Evolutionary conservation across 2,888 invertebrate species (phyloP).

Genomic region (Nymphalis c-album): DNA sequence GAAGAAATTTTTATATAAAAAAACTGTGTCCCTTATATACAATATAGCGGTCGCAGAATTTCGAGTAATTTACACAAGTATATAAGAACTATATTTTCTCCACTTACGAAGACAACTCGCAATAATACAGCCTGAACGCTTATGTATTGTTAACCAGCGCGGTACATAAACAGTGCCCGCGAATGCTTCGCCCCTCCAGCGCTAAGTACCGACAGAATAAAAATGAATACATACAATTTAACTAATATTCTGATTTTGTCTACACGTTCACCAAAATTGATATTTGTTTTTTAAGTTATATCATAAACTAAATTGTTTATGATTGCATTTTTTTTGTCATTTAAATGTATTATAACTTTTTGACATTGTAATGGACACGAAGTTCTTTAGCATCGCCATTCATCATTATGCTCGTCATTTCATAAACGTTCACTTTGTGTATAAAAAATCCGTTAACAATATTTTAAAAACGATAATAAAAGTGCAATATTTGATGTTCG

Average conservation of each 20-base stretch:
- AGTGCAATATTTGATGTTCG: too few species aligned
- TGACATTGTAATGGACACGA: too few species aligned
- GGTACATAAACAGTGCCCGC: constrained; percentile 16
- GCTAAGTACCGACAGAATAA: constrained; percentile 12
- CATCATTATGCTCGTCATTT: too few species aligned
- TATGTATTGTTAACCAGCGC: constrained; percentile 15
- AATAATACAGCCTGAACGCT: constrained; percentile 7
- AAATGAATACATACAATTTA: background rate
- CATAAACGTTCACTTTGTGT: too few species aligned
- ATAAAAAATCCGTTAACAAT: too few species aligned
- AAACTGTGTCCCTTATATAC: too few species aligned
- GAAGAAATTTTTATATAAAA: too few species aligned
- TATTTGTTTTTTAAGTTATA: background rate
- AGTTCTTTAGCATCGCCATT: too few species aligned
- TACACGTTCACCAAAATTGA: background rate
- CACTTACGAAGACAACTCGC: constrained; percentile 6
- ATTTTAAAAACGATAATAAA: too few species aligned
- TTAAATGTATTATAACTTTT: too few species aligned
- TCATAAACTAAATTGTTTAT: background rate
- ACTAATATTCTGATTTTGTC: background rate
- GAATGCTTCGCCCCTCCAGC: constrained; percentile 12
- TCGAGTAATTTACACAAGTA: background rate
- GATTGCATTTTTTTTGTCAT: too few species aligned
- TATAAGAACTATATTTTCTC: background rate
- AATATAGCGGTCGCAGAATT: too few species aligned